Conservation (phyloP, 2,888 invertebrate genomes). For the Neuroscelio doddi region DNA sequence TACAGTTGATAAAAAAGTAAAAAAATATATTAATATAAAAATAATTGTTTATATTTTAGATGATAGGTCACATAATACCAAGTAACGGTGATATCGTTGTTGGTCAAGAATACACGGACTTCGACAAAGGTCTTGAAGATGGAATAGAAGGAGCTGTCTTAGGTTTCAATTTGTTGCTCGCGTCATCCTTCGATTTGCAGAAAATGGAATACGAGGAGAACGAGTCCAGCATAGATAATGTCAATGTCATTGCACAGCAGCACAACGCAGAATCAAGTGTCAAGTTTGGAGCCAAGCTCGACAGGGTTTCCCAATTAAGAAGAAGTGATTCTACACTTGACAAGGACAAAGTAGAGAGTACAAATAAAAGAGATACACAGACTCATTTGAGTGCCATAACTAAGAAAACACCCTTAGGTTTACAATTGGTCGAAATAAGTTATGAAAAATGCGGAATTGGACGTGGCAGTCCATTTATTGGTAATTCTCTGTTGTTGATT, state of each 20-base stretch:
- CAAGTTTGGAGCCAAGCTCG: neutral
- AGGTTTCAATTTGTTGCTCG: slow-evolving; percentile 78
- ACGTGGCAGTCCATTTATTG: slow-evolving; percentile 73
- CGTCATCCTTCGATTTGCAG: slow-evolving; percentile 74
- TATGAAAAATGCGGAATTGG: slow-evolving; percentile 72
- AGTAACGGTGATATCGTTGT: slow-evolving; percentile 78
- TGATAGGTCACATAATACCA: slow-evolving; percentile 75
- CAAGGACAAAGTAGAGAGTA: neutral
- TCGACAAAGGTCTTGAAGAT: slow-evolving; percentile 77
- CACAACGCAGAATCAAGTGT: neutral
- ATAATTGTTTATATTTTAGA: slow-evolving; percentile 73
- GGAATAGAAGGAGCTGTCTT: slow-evolving; percentile 79
- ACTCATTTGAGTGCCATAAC: neutral
- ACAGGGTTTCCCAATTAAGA: neutral
- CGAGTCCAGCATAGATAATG: slow-evolving; percentile 14
- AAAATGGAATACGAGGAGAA: neutral
- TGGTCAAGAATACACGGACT: slow-evolving; percentile 81
- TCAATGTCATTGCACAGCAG: slow-evolving; percentile 3
- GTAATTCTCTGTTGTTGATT: slow-evolving; percentile 74
- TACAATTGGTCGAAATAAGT: slow-evolving; percentile 72
- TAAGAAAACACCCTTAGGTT: slow-evolving; percentile 66
- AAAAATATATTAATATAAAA: no score
- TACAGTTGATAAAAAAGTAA: no score
- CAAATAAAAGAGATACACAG: neutral
- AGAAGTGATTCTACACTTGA: neutral